Conservation (phyloP, 2,113 vertebrate genomes). For the Athene noctua region DNA sequence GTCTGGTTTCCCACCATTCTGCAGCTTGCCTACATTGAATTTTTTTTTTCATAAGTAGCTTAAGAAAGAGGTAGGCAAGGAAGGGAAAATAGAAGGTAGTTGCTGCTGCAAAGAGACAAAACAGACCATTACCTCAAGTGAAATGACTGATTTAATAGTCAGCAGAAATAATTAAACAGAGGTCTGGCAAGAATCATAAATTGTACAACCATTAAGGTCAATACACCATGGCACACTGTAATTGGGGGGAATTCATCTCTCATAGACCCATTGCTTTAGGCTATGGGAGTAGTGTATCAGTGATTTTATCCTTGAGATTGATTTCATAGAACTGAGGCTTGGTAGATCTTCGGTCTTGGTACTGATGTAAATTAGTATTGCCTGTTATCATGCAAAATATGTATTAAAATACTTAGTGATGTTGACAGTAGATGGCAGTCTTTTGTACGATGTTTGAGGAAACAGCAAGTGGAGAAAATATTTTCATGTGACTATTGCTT, state of each 20-base stretch:
- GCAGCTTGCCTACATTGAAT: not conserved
- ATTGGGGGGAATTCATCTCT: not conserved
- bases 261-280: not conserved
- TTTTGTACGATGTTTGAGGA: not conserved
- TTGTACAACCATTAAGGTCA: not conserved
- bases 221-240: not conserved
- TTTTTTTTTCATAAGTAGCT: not conserved
- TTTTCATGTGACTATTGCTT: not conserved
- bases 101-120: not conserved
- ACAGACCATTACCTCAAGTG: not conserved
- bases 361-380: not conserved
- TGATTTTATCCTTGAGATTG: not conserved
- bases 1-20: not conserved
- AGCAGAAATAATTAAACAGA: not conserved
- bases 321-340: not conserved
- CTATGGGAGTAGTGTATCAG: not conserved
- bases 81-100: not conserved
- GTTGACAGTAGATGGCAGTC: not conserved
- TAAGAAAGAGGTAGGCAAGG: not conserved
- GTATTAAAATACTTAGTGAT: not conserved
- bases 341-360: not conserved
- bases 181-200: not conserved
- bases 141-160: not conserved
- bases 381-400: rapidly evolving
- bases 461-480: not conserved